Base-by-base conservation (phyloP, 2,797 vertebrate genomes). In the Acipenser oxyrinchus region DNA sequence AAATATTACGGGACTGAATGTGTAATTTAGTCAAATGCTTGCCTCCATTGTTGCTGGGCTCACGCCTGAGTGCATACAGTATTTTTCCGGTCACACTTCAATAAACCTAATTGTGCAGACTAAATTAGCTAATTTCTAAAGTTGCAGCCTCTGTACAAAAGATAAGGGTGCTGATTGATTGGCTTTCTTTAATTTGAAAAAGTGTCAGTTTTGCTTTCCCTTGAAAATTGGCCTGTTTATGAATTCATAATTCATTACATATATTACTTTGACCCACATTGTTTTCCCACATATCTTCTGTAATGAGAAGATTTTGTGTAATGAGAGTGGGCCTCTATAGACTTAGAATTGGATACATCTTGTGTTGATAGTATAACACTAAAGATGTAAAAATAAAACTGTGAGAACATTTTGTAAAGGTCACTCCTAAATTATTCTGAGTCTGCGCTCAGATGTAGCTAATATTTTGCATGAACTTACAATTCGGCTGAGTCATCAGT, bases 41-140 rank as follows among this genome's bases (percentile, higher is more conserved):
- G 81, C 86, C 78, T 87, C 76, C 7, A 89, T 95, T 93, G 89
- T 94, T 91, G 88, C 87, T 68, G 81, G 71, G 86, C 86, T 82
- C 80, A 91, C 83, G 93, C 93, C 91, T 89, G 86, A 79, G 81
- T 75, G 87, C 84, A 84, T 91, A 88, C 91, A 91, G 92, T 93
- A 96, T 93, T 94, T 94, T 91, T 88, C 90, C 93, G 94, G 94
- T 97, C 94, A 97, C 95, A 95, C 94, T 96, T 91, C 93, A 96
- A 95, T 97, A 96, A 93, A 93, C 93, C 91, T 98, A 97, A 98
- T 97, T 97, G 95, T 97, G 89, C 90, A 94, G 95, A 96, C 95
- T 95, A 95, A 98, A 98, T 95, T 90, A 96, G 93, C 92, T 96
- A 94, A 95, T 97, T 97, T 96, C 93, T 94, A 92, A 95, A 96